These are phyloP conservation scores for Centropyge bicolor DNA, from an alignment of 2,797 vertebrate genomes.

Conservation along the genomic window DNA sequence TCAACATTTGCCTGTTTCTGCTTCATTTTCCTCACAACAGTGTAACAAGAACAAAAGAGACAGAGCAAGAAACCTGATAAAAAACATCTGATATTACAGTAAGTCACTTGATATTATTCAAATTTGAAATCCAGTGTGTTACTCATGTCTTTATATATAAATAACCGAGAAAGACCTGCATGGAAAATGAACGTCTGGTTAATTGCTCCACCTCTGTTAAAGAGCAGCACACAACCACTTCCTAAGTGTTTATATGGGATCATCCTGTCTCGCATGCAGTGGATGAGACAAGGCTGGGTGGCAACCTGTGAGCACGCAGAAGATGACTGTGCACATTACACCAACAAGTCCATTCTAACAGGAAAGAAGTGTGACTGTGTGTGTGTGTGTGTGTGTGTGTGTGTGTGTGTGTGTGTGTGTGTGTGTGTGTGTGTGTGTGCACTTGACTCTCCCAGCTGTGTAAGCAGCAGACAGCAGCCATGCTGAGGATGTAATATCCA, in stretches of 20 bases:
- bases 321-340: conserved; percentile 17
- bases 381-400: conserved; percentile 9
- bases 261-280: not conserved
- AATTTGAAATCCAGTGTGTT: conserved; percentile 1
- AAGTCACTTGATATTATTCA: not conserved
- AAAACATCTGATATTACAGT: conserved; percentile 2
- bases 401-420: conserved; percentile 7
- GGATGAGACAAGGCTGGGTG: not conserved
- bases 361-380: not conserved
- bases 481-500: conserved; percentile 15
- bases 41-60: not conserved
- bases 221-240: not conserved
- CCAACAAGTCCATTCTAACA: not conserved
- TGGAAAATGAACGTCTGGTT: not conserved
- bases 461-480: conserved; percentile 39
- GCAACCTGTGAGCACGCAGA: conserved; percentile 5
- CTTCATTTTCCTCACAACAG: not conserved
- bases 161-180: not conserved
- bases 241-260: not conserved
- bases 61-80: not conserved
- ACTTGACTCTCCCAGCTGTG: conserved; percentile 44
- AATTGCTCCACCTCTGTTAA: not conserved
- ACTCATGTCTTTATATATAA: not conserved
- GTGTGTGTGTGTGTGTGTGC: conserved; percentile 7
- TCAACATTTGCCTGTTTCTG: not conserved